phyloP scores from a whole-genome alignment of 1,140 invertebrate genomes.

The Portunus trituberculatus region DNA sequence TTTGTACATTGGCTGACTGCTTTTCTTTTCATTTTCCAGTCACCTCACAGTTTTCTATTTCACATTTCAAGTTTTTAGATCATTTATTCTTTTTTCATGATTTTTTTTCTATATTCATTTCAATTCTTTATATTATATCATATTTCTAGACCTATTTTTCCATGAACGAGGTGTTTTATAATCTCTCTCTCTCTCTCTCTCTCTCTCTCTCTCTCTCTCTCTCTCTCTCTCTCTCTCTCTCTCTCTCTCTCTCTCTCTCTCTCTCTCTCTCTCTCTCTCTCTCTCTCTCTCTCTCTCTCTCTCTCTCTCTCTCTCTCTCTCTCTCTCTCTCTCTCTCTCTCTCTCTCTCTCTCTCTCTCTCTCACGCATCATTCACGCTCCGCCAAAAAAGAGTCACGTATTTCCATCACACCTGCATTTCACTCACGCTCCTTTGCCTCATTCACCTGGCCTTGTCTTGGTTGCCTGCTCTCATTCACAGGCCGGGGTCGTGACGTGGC shows the following conservation, averaged over 20 bases:
- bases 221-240: background rate
- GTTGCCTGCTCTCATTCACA: no score
- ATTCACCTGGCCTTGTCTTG: no score
- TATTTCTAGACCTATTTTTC: no score
- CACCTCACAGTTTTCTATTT: background rate
- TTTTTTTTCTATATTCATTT: background rate
- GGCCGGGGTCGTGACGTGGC: no score
- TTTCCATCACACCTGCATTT: no score
- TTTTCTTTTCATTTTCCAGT: background rate
- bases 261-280: slow-evolving; percentile 12
- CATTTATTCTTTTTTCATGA: background rate
- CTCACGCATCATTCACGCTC: no score
- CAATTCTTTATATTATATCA: background rate
- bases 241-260: slow-evolving; percentile 37
- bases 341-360: background rate
- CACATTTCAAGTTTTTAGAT: background rate
- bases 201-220: background rate
- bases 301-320: slow-evolving; percentile 28
- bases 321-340: background rate
- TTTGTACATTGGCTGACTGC: background rate
- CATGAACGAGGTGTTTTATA: no score
- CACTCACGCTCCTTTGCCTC: no score
- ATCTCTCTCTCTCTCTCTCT: background rate
- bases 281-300: background rate
- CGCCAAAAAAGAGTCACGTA: no score